Evolutionary conservation across 2,888 invertebrate genomes (phyloP).

Genomic region (Leptinotarsa haldemani): DNA sequence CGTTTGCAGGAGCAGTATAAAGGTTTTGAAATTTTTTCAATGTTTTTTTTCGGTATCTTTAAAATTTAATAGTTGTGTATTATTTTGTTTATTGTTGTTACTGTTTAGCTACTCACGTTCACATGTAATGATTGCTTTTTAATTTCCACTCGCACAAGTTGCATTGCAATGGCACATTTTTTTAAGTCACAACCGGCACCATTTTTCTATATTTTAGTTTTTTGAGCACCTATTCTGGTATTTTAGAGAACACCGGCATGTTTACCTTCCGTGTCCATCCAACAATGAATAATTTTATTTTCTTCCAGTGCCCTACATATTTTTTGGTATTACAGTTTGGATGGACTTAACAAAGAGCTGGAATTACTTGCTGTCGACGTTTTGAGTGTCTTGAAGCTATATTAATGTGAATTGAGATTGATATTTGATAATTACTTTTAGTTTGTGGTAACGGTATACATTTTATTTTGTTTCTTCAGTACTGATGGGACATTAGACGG

Average conservation of each 20-base stretch:
- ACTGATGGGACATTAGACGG: no score
- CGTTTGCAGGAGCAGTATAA: conserved; percentile 66
- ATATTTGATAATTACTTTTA: no score
- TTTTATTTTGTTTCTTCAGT: no score
- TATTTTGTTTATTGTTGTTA: conserved; percentile 61
- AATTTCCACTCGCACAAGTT: conserved; percentile 65
- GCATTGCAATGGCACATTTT: conserved; percentile 67
- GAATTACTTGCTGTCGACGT: not conserved
- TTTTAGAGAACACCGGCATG: conserved; percentile 62
- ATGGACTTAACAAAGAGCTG: not conserved
- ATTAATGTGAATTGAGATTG: not conserved
- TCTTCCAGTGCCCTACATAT: not conserved
- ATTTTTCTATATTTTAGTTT: conserved; percentile 57
- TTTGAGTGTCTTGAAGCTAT: not conserved
- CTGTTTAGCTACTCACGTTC: conserved; percentile 75
- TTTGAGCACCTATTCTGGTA: conserved; percentile 63
- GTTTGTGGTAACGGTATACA: not conserved
- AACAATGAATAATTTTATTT: not conserved
- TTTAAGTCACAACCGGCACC: conserved; percentile 66
- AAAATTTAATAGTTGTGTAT: conserved; percentile 51
- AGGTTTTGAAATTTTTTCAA: conserved; percentile 61
- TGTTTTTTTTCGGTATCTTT: conserved; percentile 46
- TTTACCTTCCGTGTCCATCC: conserved; percentile 29
- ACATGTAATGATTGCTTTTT: conserved; percentile 76
- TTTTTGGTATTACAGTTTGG: conserved; percentile 6